Conservation (phyloP, 2,888 invertebrate species). For the Papilio elwesi region DNA sequence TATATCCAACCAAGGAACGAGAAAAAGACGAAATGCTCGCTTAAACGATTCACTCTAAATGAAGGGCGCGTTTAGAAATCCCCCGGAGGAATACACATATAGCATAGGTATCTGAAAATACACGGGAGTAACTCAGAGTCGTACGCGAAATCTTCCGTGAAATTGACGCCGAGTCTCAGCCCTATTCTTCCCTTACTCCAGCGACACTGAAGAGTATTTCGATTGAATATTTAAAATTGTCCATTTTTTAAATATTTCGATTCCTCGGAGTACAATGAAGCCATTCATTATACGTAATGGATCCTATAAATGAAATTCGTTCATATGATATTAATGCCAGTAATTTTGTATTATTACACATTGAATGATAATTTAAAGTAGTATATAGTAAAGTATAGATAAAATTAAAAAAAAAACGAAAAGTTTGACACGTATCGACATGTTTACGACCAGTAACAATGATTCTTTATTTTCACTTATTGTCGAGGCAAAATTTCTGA, state of each 20-base stretch:
- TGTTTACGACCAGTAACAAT: constrained; percentile 6
- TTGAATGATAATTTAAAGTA: too few species aligned
- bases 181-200: constrained; percentile 59
- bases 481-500: background rate
- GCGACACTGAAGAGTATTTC: constrained; percentile 53
- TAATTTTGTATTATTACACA: background rate
- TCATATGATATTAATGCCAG: background rate
- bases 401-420: too few species aligned
- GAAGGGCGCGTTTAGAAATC: constrained; percentile 50
- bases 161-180: constrained; percentile 71
- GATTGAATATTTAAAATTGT: constrained; percentile 64
- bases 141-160: constrained; percentile 77
- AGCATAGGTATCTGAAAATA: constrained; percentile 39
- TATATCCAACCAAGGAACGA: constrained; percentile 18
- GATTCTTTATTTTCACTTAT: constrained; percentile 9
- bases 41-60: constrained; percentile 52
- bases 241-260: constrained; percentile 42
- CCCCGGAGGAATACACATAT: constrained; percentile 37
- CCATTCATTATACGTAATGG: constrained; percentile 4
- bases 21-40: constrained; percentile 47
- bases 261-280: constrained; percentile 14
- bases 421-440: background rate
- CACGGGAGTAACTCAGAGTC: constrained; percentile 52
- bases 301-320: background rate
- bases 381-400: too few species aligned